phyloP scores from a whole-genome alignment of 2,113 vertebrate species.

The Ptilonorhynchus violaceus region DNA sequence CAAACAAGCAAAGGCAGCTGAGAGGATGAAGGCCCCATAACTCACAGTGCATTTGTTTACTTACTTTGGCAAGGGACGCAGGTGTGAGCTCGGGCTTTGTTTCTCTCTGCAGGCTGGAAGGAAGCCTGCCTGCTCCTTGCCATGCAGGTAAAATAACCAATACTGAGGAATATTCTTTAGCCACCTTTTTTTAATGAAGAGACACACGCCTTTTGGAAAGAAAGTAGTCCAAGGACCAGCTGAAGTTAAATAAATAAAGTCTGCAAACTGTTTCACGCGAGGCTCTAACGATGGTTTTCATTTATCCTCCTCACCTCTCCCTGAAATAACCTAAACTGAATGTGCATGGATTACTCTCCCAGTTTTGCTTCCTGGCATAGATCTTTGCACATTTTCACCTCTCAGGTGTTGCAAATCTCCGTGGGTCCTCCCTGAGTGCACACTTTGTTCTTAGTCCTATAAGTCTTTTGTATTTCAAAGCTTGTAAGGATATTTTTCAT shows the following conservation, averaged over 20 bases:
- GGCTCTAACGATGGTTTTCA: neutral
- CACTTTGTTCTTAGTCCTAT: neutral
- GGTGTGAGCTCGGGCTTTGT: constrained; percentile 23
- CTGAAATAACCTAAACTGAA: neutral
- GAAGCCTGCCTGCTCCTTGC: neutral
- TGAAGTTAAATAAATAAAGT: neutral
- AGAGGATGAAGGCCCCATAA: constrained; percentile 9
- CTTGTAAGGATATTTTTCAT: neutral
- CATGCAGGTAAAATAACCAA: neutral
- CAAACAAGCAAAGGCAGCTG: constrained; percentile 10
- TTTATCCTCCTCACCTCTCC: neutral
- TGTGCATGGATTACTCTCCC: neutral
- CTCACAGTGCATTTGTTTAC: constrained; percentile 24
- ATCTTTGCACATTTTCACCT: constrained; percentile 42
- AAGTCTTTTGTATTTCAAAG: neutral
- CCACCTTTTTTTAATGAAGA: neutral
- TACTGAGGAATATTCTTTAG: neutral
- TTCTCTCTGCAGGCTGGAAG: neutral
- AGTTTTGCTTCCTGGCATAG: neutral
- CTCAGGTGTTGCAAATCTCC: neutral
- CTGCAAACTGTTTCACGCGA: neutral
- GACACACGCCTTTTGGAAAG: neutral
- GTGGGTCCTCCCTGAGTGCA: fast-evolving
- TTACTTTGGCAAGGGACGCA: neutral
- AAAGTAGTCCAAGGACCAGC: neutral